Conservation (phyloP, 2,113 vertebrate species). For the Pseudorectes ferrugineus region DNA sequence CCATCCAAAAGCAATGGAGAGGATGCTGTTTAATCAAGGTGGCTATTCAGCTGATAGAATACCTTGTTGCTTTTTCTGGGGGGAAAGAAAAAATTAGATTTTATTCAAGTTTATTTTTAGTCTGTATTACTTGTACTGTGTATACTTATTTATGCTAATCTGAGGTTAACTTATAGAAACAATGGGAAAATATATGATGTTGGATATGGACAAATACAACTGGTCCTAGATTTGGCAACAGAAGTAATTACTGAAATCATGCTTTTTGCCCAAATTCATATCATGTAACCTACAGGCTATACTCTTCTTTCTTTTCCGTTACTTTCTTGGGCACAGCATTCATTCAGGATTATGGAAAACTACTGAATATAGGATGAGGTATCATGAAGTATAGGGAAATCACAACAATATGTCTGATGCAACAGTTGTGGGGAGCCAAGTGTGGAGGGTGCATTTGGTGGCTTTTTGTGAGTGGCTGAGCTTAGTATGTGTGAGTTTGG, state of each 20-base stretch:
- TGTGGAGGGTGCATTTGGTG: neutral
- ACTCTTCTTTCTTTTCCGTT: neutral
- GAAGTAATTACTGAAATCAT: neutral
- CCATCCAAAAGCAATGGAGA: neutral
- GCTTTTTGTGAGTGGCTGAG: neutral
- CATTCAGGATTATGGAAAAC: neutral
- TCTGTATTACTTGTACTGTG: neutral
- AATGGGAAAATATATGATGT: neutral
- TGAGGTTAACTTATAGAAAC: neutral
- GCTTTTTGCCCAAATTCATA: neutral
- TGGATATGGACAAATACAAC: neutral
- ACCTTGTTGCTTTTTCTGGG: neutral
- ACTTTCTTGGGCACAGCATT: neutral
- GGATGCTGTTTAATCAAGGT: neutral
- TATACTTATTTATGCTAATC: neutral
- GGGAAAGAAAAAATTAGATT: neutral
- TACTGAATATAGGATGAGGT: neutral
- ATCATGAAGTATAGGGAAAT: neutral
- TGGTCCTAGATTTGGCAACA: neutral
- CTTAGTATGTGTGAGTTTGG: neutral
- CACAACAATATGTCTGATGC: accelerated
- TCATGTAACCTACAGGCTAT: neutral
- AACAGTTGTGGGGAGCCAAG: neutral
- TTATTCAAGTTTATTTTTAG: neutral
- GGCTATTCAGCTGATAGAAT: neutral